These are phyloP conservation scores for Quadriops clusia DNA, from an alignment of 2,888 invertebrate species.

Conservation along the genomic window DNA sequence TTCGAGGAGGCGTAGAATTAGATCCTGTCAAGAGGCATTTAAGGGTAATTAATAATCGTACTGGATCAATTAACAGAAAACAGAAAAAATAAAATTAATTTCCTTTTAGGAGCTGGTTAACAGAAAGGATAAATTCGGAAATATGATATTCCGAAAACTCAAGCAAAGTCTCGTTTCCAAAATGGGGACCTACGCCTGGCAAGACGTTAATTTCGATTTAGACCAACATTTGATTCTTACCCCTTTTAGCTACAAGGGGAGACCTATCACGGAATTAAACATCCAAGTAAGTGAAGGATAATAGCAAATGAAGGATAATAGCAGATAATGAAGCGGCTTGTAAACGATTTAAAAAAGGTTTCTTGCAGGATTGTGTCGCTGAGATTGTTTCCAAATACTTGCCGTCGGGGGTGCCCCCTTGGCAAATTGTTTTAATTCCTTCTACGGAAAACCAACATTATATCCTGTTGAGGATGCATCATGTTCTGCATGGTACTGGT, in stretches of 20 bases:
- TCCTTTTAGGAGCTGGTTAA: conserved; percentile 39
- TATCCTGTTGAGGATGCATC: conserved; percentile 62
- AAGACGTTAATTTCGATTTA: conserved; percentile 44
- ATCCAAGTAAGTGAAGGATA: conserved; percentile 61
- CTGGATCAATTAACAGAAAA: no score
- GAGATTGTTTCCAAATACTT: conserved; percentile 68
- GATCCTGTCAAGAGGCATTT: conserved; percentile 31
- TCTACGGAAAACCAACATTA: conserved; percentile 49
- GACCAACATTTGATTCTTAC: conserved; percentile 60
- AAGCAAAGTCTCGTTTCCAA: conserved; percentile 54
- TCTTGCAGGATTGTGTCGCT: conserved; percentile 57
- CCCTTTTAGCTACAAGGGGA: conserved; percentile 52
- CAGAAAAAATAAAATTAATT: not conserved
- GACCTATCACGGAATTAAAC: conserved; percentile 57
- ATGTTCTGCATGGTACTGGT: conserved; percentile 60
- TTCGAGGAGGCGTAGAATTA: conserved; percentile 41
- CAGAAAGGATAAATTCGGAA: conserved; percentile 46
- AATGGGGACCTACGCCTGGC: conserved; percentile 74
- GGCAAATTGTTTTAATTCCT: conserved; percentile 70
- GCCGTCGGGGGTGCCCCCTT: conserved; percentile 58
- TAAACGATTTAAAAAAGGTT: conserved; percentile 6
- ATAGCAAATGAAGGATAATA: no score
- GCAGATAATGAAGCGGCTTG: no score
- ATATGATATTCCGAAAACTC: conserved; percentile 53
- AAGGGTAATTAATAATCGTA: conserved; percentile 24